Evolutionary conservation across 2,888 invertebrate genomes (phyloP).

Genomic region (Formica aserva): DNA sequence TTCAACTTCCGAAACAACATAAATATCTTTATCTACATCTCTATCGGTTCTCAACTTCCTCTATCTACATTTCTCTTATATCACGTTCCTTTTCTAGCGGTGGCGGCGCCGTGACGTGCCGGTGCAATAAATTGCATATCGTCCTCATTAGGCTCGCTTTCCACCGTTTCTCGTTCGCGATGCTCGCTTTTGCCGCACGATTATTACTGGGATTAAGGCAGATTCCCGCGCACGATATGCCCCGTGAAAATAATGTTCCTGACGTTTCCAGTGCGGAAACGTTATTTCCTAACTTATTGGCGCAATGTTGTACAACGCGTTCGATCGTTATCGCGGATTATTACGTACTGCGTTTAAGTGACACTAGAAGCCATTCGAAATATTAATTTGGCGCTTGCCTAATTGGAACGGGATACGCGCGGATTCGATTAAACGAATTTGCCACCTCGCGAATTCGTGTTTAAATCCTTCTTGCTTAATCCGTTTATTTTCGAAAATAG

Average conservation of each 20-base stretch:
- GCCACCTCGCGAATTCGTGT: constrained; percentile 4
- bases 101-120: constrained; percentile 18
- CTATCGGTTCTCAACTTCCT: constrained; percentile 19
- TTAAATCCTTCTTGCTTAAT: constrained; percentile 24
- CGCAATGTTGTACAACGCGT: constrained; percentile 35
- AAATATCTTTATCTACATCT: not conserved
- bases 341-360: constrained; percentile 35
- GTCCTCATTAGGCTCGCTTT: constrained; percentile 55
- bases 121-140: constrained; percentile 52
- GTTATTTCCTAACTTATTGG: constrained; percentile 51
- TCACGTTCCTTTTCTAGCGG: constrained; percentile 5
- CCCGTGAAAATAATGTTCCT: constrained; percentile 44
- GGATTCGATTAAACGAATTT: constrained; percentile 33
- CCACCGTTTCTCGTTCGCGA: constrained; percentile 49
- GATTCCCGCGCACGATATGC: constrained; percentile 44
- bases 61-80: constrained; percentile 17
- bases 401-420: constrained; percentile 32
- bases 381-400: constrained; percentile 53
- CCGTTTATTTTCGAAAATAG: constrained; percentile 21
- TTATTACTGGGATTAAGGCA: constrained; percentile 51
- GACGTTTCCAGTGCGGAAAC: constrained; percentile 48
- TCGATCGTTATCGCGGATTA: constrained; percentile 50
- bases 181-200: constrained; percentile 42
- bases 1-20: not conserved
- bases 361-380: constrained; percentile 21